Evolutionary conservation across 2,797 vertebrate genomes (phyloP).

Genomic region (Enteromius viviparus): DNA sequence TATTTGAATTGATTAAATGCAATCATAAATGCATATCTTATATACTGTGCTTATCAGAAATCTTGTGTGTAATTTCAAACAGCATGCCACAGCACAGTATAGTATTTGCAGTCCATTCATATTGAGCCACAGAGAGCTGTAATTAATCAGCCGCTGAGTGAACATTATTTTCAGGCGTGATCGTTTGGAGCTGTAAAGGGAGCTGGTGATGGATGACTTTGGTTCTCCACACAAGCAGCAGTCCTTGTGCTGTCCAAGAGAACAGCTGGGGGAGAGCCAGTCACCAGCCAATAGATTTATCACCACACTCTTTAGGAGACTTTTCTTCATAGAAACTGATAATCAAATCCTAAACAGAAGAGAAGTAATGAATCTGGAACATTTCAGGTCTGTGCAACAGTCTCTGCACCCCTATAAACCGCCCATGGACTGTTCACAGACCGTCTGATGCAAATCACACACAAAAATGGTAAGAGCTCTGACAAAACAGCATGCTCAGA

Average conservation of each 20-base stretch:
- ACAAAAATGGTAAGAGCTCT: background rate
- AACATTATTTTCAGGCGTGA: slow-evolving; percentile 64
- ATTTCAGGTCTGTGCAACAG: slow-evolving; percentile 8
- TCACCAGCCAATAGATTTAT: slow-evolving; percentile 27
- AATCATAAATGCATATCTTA: no score
- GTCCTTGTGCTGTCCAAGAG: slow-evolving; percentile 62
- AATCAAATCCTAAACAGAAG: background rate
- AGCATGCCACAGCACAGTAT: slow-evolving; percentile 49
- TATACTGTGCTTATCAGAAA: background rate
- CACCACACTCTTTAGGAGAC: slow-evolving; percentile 27
- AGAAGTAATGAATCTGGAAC: background rate
- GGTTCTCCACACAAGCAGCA: slow-evolving; percentile 73
- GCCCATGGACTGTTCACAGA: background rate
- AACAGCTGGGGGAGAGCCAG: slow-evolving; percentile 59
- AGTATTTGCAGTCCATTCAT: slow-evolving; percentile 62
- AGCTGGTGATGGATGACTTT: slow-evolving; percentile 71
- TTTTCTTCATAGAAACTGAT: slow-evolving; percentile 23
- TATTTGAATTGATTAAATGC: no score
- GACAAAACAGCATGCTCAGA: background rate
- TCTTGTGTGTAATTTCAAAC: slow-evolving; percentile 41
- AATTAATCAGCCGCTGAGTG: slow-evolving; percentile 70
- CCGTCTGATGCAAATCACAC: background rate
- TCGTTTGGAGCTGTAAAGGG: slow-evolving; percentile 61
- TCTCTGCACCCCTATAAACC: background rate
- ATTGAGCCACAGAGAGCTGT: slow-evolving; percentile 57